These are phyloP conservation scores for Calosoma granatense DNA, from an alignment of 1,140 invertebrate genomes.

Conservation along the genomic window DNA sequence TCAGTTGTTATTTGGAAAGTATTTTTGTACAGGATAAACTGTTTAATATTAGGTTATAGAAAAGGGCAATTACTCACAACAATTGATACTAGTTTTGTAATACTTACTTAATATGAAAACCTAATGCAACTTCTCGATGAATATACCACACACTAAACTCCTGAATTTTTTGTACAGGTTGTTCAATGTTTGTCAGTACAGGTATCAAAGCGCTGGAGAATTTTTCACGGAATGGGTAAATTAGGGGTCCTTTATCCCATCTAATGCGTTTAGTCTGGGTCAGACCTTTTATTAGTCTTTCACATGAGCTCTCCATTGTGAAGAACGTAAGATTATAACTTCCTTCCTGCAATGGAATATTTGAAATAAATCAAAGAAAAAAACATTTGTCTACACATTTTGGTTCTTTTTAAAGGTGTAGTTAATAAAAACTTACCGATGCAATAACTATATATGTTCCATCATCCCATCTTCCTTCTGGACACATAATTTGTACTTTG, in stretches of 20 bases:
- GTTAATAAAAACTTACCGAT: background rate
- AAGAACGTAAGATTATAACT: background rate
- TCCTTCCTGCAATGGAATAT: no score
- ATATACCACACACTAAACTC: background rate
- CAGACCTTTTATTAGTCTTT: background rate
- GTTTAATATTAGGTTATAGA: no score
- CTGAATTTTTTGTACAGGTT: background rate
- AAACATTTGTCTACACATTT: background rate
- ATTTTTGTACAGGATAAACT: no score
- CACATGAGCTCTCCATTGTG: background rate
- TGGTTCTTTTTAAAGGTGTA: no score
- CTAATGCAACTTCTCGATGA: background rate
- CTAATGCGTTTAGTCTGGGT: background rate
- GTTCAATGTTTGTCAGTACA: background rate
- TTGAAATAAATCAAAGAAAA: background rate
- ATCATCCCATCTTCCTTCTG: background rate
- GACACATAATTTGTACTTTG: background rate
- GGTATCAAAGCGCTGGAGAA: background rate
- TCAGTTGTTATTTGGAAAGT: no score
- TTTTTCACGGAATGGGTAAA: background rate
- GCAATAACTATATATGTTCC: background rate
- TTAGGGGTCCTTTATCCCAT: background rate
- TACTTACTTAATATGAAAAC: background rate
- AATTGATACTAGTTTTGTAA: no score
- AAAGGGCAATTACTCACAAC: no score